Evolutionary conservation across 2,888 invertebrate species (phyloP), one percentile per base, ranked within the genome.

Genomic region (Helicoverpa assulta): DNA sequence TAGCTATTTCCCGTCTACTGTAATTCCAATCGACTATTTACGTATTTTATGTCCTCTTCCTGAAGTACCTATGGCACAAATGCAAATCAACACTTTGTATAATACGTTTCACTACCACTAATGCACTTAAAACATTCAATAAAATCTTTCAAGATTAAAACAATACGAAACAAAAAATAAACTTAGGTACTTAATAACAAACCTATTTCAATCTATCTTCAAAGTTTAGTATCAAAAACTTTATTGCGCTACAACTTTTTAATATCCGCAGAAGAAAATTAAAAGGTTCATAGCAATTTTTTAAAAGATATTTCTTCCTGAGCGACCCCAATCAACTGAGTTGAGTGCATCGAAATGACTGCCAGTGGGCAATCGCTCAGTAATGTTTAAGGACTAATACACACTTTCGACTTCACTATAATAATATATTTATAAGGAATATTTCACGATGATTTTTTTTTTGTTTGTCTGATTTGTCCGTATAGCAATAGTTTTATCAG

Each of bases 181-280:
- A n/a, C n/a, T n/a, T n/a, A 29, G 29, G 8, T 8, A 8, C 33
- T 29, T 29, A 29, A 29, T 33, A 40, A 40, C 14, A 12, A 40
- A 40, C 40, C 14, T 40, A 40, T 40, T 40, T 14, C 14, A 14
- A 40, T 40, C 14, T 40, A 60, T 53, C 18, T 21, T 19, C 7
- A 56, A 18, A 40, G 18, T 26, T 2, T 8, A 66, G 21, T 26
- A n/a, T n/a, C n/a, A n/a, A 14, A 53, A 16, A 53, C 40, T 37
- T n/a, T 53, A 43, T 33, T 50, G 58, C 14, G 53, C 50, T 50
- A 14, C 19, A 66, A 21, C n/a, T 21, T 26, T 60, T 56, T 52
- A 69, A 77, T 69, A 69, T 78, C 76, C 60, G 29, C 19, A 10
- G 52, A 66, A 52, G 51, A 8, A 61, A 73, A 73, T 63, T 73